Conservation (phyloP, 2,797 vertebrate species). For the Protonibea diacanthus region DNA sequence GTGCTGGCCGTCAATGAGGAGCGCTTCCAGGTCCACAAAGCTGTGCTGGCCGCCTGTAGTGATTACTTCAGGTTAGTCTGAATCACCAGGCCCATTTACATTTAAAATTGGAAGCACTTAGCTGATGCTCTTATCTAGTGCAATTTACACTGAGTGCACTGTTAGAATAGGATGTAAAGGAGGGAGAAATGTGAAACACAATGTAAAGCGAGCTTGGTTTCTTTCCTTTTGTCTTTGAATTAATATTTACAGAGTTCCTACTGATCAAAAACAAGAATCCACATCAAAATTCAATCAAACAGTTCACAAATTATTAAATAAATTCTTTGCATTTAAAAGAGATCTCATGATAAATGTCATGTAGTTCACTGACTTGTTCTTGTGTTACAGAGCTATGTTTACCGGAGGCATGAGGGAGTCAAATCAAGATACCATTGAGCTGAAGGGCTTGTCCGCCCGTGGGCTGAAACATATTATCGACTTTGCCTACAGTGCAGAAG, state of each 20-base stretch:
- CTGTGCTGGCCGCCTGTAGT: slow-evolving; percentile 97
- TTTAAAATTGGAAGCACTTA: slow-evolving; percentile 52
- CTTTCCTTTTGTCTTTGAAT: background rate
- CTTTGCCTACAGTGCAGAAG: slow-evolving; percentile 97
- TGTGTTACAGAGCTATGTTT: slow-evolving; percentile 94
- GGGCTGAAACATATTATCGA: slow-evolving; percentile 97
- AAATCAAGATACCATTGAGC: slow-evolving; percentile 93
- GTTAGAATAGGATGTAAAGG: background rate
- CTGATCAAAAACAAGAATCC: background rate
- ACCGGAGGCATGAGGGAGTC: slow-evolving; percentile 97
- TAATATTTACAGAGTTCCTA: background rate
- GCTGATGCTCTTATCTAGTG: slow-evolving; percentile 7
- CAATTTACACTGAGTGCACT: slow-evolving; percentile 25
- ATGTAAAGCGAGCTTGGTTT: background rate
- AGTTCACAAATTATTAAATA: background rate
- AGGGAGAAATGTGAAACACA: background rate
- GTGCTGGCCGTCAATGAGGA: slow-evolving; percentile 94
- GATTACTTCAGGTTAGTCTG: slow-evolving; percentile 96
- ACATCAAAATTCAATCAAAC: background rate
- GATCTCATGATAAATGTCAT: background rate
- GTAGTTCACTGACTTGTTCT: slow-evolving; percentile 39
- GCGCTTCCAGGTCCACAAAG: slow-evolving; percentile 95
- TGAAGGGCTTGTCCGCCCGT: slow-evolving; percentile 94
- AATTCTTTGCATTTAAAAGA: background rate
- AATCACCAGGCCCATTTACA: slow-evolving; percentile 51